Base-by-base conservation (phyloP, 2,113 vertebrate species). In the Noturus placidus region DNA sequence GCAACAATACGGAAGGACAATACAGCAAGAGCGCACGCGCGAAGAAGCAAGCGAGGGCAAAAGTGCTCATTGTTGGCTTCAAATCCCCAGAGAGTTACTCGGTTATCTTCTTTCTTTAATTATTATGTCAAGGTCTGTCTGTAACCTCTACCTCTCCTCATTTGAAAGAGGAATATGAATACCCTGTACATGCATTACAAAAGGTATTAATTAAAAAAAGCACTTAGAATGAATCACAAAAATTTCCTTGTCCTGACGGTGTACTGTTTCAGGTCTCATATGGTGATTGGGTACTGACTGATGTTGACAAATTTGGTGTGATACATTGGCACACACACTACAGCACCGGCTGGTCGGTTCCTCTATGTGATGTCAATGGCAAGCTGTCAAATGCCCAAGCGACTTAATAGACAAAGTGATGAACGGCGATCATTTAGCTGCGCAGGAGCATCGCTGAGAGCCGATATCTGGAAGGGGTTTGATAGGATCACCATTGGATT, bases 61-160 rank as follows among this genome's bases (percentile, higher is more conserved):
- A 33, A 80, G 20, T 87, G 38, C 87, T 91, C 93, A 94, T 92
- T 95, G 94, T 95, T 93, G 94, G 91, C 87, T 87, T 80, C 35
- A 93, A 93, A 89, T 93, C 94, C 93, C 90, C 85, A 84, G 94
- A 92, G 94, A 94, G 83, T 83, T 86, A 85, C 89, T 88, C 90
- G 93, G 88, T 74, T 91, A 93, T 92, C 87, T 91, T 92, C 89
- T 84, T 91, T 85, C 92, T 93, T 87, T 93, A 94, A 95, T 95
- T 94, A 95, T 92, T 79, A 89, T 90, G 84, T 91, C 89, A 90
- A 85, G 79, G 56, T 79, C 70, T 78, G 80, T 88, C 42, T 85
- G 65, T 56, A 54, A 80, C 63, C 56, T 46, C 82, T 70, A 69
- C 13, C 59, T 33, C 17, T 33, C 19, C 30, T 25, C 25, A n/a